Evolutionary conservation across 2,797 vertebrate genomes (phyloP).

Genomic region (Apogon talboti): DNA sequence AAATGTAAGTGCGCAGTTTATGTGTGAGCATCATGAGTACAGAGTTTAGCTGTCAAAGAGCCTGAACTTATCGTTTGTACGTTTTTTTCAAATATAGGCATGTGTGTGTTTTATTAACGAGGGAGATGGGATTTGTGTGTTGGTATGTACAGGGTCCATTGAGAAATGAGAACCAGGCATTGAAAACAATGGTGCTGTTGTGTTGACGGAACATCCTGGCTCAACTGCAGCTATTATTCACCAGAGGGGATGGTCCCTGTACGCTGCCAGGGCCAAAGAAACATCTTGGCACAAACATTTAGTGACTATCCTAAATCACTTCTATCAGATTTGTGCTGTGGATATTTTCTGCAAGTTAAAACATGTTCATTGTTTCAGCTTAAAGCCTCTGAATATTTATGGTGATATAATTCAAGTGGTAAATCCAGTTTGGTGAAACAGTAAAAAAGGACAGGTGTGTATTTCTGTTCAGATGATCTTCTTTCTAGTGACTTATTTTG

Average conservation of each 20-base stretch:
- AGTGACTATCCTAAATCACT: constrained; percentile 14
- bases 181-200: constrained; percentile 65
- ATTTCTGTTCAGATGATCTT: background rate
- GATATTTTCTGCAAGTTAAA: constrained; percentile 13
- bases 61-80: background rate
- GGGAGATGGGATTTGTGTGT: constrained; percentile 19
- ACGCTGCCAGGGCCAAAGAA: constrained; percentile 21
- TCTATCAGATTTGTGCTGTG: background rate
- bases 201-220: constrained; percentile 39
- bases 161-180: constrained; percentile 56
- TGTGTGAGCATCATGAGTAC: background rate
- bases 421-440: constrained; percentile 11
- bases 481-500: background rate
- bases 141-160: constrained; percentile 14
- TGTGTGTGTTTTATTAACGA: constrained; percentile 10
- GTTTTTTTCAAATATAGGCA: background rate
- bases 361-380: constrained; percentile 1
- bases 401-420: background rate
- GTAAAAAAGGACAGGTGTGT: background rate
- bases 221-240: constrained; percentile 42
- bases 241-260: constrained; percentile 26
- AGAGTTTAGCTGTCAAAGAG: background rate
- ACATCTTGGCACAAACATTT: constrained; percentile 11
- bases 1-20: constrained; percentile 74
- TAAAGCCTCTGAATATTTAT: background rate